Base-by-base conservation (phyloP, 2,888 invertebrate species). In the Melipona beecheii region DNA sequence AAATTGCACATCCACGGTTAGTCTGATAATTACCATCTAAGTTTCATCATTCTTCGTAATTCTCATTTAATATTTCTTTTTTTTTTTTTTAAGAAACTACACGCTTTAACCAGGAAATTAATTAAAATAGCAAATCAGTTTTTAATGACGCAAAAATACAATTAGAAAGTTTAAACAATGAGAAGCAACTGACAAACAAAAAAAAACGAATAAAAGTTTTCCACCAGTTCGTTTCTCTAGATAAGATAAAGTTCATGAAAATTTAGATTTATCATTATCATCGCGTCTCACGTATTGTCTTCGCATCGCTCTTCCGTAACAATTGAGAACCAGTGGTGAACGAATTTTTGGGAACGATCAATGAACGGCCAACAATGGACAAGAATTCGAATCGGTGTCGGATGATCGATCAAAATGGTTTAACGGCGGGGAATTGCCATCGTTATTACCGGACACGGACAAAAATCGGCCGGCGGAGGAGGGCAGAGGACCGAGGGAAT, bases 381-480 rank as follows among this genome's bases (percentile, higher is more conserved):
- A 65, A 21, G 27, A 62, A 62, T 71, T 60, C n/a, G 71, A 66
- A 72, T 65, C 49, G 58, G 43, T 43, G 43, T 9, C 11, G 9
- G 43, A 69, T 36, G 71, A 65, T 74, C 60, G 82, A 68, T 82
- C 60, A 56, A 56, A 43, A 72, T 56, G 49, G 50, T 83, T 52
- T 52, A 74, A 69, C 52, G 70, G 54, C 60, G 21, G 43, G 66
- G 21, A 43, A 69, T 60, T 36, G 70, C 49, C 60, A 50, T 77
- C 58, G 83, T 76, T 70, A 75, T 81, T 78, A 64, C 43, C 76
- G 83, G 62, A 79, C 80, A 64, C 79, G 78, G 68, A 56, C 80
- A 84, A 81, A 87, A 81, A 87, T 88, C 83, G 86, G 81, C 50
- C 73, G 72, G 79, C 60, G 71, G 78, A 72, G 73, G 70, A 68